These are phyloP conservation scores for Alosa sapidissima DNA, from an alignment of 2,797 vertebrate genomes.

Conservation along the genomic window DNA sequence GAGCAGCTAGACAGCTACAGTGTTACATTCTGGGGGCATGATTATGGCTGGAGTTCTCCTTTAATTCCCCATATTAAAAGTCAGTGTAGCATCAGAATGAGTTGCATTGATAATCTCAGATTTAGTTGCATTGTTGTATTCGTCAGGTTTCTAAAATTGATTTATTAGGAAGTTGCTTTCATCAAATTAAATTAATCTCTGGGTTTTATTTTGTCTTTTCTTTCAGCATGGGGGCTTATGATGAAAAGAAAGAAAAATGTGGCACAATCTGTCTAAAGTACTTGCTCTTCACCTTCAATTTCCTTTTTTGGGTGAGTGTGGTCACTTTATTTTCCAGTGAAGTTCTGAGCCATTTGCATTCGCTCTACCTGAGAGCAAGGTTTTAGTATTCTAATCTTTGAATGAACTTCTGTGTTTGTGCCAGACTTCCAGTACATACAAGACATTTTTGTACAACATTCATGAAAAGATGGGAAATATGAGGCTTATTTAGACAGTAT, in stretches of 20 bases:
- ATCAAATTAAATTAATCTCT: neutral
- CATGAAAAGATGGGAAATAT: neutral
- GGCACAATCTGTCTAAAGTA: slow-evolving; percentile 96
- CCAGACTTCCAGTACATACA: neutral
- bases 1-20: too few relatives aligned
- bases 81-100: too few relatives aligned
- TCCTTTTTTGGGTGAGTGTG: slow-evolving; percentile 93
- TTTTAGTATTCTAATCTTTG: neutral
- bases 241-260: slow-evolving; percentile 82
- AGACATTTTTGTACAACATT: neutral
- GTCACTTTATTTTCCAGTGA: neutral
- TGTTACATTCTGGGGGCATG: too few relatives aligned
- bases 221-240: slow-evolving; percentile 77
- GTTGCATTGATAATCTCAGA: too few relatives aligned
- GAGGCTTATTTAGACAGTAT: neutral
- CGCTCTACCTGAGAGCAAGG: neutral
- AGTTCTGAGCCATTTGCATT: neutral
- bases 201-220: neutral
- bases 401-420: neutral
- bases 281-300: slow-evolving; percentile 93
- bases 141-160: too few relatives aligned
- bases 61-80: too few relatives aligned
- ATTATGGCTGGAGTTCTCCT: too few relatives aligned
- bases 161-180: neutral
- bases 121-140: too few relatives aligned